A percentile compares a stretch with the other conserved stretches of the same genome.
phyloP scores from a whole-genome alignment of 2,113 vertebrate genomes.

The Pseudolaguvia tuberculata region DNA sequence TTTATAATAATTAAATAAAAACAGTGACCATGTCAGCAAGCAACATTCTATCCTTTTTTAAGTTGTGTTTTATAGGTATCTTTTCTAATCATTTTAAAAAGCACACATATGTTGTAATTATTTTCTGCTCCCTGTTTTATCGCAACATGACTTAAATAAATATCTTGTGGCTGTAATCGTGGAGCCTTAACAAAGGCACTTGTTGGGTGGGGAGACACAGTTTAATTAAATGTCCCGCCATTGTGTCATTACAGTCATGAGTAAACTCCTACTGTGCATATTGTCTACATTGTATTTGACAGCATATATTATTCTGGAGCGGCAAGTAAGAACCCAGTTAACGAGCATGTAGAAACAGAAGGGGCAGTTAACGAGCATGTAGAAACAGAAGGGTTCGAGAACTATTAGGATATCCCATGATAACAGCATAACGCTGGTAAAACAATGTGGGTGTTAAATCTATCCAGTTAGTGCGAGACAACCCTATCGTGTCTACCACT shows the following conservation, averaged over 20 bases:
- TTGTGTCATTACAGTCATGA: not conserved
- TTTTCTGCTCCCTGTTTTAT: not conserved
- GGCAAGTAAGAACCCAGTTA: too few species aligned
- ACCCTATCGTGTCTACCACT: not conserved
- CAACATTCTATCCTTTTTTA: too few species aligned
- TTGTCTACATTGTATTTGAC: not conserved
- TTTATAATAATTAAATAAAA: not conserved
- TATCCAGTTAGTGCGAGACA: constrained; percentile 18
- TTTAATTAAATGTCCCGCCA: constrained; percentile 10
- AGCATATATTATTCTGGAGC: not conserved
- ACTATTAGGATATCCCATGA: not conserved
- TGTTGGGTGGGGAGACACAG: constrained; percentile 13
- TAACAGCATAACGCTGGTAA: not conserved
- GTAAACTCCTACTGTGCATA: not conserved
- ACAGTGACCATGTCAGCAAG: too few species aligned
- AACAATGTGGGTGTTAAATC: not conserved
- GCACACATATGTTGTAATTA: not conserved
- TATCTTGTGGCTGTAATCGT: not conserved
- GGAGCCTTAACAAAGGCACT: constrained; percentile 8
- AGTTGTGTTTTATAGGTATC: not conserved
- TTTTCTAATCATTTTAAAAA: not conserved
- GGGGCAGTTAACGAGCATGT: too few species aligned
- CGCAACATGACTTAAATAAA: not conserved
- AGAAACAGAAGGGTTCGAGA: not conserved
- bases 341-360: not conserved